Base-by-base conservation (phyloP, 2,888 invertebrate species). In the Rotaria socialis region DNA sequence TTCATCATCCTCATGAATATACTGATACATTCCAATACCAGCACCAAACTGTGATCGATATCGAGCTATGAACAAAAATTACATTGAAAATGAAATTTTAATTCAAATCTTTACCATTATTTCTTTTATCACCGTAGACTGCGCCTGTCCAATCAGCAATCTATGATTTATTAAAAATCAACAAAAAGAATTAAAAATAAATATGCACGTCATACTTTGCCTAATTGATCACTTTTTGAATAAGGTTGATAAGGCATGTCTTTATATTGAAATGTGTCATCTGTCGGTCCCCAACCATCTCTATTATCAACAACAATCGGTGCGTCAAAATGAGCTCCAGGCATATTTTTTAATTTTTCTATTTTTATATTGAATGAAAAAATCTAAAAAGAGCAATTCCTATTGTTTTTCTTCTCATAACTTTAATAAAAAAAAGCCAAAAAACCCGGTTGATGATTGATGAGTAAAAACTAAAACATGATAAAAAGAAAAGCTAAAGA, bases 231-330 rank as follows among this genome's bases (percentile, higher is more conserved):
- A 88, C 96, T 96, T 92, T 99, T 99, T 89, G 97, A 96, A 92
- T 97, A 99, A 74, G 97, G 98, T 92, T 99, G 98, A 92, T 98
- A 99, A 19, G 98, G 98, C 94, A 97, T 95, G 92, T 96, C 96
- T 90, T 94, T 94, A 92, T 96, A 97, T 90, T 96, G 95, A 87
- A 96, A 96, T 86, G 96, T 96, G 92, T 96, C 93, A 91, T 95
- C 95, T 92, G 95, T 95, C 80, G 99, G 99, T 24, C 99, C 99
- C 98, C 98, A 99, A 90, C 98, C 98, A 88, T 93, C 94, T 3
- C 94, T 94, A 91, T 96, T 92, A 85, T 91, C 91, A 87, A 91
- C 90, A 88, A 92, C 91, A n/a, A 85, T 10, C 0, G 86, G 86
- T 43, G 80, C 80, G 24, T 80, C 47, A 47, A 80, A 80, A 47